Conservation (phyloP, 2,113 vertebrate species). For the Caracal caracal region DNA sequence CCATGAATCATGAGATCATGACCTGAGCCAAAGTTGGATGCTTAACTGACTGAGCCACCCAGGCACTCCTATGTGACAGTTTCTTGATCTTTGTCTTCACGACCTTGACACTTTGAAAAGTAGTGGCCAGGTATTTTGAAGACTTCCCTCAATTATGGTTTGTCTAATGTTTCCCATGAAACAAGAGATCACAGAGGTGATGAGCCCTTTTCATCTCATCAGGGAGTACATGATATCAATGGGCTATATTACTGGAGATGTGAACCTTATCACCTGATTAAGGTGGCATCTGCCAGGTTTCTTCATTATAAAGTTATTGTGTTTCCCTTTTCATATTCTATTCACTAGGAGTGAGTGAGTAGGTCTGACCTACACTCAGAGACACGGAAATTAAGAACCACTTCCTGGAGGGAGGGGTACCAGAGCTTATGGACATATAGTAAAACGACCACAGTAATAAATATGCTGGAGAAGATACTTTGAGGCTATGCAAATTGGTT, state of each 20-base stretch:
- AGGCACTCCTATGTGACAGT: no score
- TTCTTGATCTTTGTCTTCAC: neutral
- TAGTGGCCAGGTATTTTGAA: neutral
- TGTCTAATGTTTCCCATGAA: neutral
- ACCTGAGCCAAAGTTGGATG: no score
- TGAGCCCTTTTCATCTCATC: neutral
- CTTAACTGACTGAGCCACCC: no score
- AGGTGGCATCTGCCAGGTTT: neutral
- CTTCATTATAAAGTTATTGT: neutral
- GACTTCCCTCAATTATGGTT: neutral
- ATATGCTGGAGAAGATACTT: neutral
- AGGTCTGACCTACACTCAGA: neutral
- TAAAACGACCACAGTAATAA: conserved; percentile 3
- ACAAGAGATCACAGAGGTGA: neutral
- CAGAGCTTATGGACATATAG: neutral
- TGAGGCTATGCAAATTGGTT: neutral
- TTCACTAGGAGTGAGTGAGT: neutral
- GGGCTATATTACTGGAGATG: neutral
- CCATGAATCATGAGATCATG: no score
- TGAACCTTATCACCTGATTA: neutral
- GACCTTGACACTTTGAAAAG: neutral
- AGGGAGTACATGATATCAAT: neutral
- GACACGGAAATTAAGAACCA: neutral
- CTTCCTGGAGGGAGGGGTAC: neutral
- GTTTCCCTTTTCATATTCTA: neutral